Base-by-base conservation (phyloP, 2,888 invertebrate genomes). In the Synanthedon formicaeformis region DNA sequence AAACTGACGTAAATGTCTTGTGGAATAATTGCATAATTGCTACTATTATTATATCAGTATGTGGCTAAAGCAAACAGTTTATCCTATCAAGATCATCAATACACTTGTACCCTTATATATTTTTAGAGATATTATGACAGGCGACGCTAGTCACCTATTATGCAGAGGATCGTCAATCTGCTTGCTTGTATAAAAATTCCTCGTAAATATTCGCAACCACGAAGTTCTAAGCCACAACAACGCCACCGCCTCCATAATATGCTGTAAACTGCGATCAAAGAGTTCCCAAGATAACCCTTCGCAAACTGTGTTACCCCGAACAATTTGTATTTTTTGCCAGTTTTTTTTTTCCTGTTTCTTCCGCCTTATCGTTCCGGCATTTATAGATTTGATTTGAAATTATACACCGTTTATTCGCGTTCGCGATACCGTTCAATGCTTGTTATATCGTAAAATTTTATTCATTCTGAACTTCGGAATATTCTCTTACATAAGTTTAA, bases 221-320 rank as follows among this genome's bases (percentile, higher is more conserved):
- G 8, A 27, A 27, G 8, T 4, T 23, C 4, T 23, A 23, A 23
- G 23, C 23, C 23, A 23, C 34, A 34, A n/a, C 5, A 13, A 45
- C 45, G 13, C 45, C n/a, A 45, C 4, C 45, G 45, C 45, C 45
- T 45, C 45, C 13, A 6, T 13, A 45, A 45, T 60, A 63, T 63
- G 60, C 57, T 53, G 54, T 60, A 61, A 61, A 59, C 58, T 57
- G 53, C 54, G 60, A 62, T 60, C 62, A 59, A 57, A 55, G 59
- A 51, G 54, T 41, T 34, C 50, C 23, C 51, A 48, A 54, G 60
- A 61, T 62, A 62, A 58, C 51, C 50, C 34, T 45, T 53, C 12
- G 12, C 49, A 49, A 49, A 49, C 49, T 14, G 18, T 12, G 18
- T 12, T 49, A 5, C 12, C 49, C 12, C 49, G 10, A 16, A 18